phyloP scores from a whole-genome alignment of 2,113 vertebrate genomes.

The Lepisosteus oculatus region DNA sequence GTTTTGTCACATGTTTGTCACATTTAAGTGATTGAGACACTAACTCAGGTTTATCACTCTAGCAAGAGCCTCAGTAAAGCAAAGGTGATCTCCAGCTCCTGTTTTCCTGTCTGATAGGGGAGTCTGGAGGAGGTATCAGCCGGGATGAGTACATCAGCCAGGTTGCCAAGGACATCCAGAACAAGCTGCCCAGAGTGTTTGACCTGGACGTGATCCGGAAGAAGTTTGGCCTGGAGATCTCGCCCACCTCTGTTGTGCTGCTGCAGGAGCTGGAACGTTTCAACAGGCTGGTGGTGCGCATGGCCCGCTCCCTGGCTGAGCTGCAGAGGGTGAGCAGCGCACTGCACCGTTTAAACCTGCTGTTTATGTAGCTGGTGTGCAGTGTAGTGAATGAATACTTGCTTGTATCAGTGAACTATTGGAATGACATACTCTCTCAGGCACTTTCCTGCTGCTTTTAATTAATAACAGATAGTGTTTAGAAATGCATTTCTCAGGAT shows the following conservation, averaged over 20 bases:
- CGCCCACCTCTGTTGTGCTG: constrained; percentile 84
- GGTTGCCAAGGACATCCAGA: constrained; percentile 84
- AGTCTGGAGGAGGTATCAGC: constrained; percentile 72
- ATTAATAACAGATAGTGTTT: no score
- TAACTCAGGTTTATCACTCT: no score
- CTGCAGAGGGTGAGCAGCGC: constrained; percentile 72
- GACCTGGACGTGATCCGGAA: constrained; percentile 79
- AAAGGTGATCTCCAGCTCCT: not conserved
- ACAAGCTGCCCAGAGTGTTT: constrained; percentile 77
- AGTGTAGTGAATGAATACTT: no score
- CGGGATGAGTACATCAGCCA: constrained; percentile 83
- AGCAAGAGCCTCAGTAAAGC: no score
- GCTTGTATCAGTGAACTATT: no score
- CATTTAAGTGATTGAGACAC: no score
- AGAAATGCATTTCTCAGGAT: no score
- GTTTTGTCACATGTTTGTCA: no score
- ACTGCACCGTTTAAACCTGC: no score
- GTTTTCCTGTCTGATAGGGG: constrained; percentile 59
- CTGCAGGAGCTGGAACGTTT: constrained; percentile 90
- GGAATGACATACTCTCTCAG: no score
- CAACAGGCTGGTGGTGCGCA: constrained; percentile 76
- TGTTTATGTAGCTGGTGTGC: no score
- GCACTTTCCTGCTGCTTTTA: no score
- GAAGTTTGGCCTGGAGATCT: constrained; percentile 57
- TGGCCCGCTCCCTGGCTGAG: constrained; percentile 77